Conservation (phyloP, 2,113 vertebrate genomes). For the Ardeotis arabs region DNA sequence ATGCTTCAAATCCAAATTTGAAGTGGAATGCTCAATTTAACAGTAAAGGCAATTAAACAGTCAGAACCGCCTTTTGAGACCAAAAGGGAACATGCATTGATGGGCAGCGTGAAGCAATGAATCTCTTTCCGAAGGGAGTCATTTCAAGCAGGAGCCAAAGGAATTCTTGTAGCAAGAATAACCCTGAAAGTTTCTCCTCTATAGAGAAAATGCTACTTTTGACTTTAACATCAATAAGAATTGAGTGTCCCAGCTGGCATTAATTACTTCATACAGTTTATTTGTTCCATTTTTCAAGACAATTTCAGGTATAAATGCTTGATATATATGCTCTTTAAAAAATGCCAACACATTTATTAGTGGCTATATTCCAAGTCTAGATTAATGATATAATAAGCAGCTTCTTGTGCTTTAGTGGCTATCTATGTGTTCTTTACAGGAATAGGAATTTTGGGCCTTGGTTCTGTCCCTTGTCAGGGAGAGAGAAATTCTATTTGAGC, state of each 20-base stretch:
- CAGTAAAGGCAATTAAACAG: background rate
- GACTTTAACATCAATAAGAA: background rate
- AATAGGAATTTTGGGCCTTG: background rate
- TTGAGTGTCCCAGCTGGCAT: background rate
- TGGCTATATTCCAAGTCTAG: background rate
- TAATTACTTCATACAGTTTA: background rate
- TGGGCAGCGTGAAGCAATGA: background rate
- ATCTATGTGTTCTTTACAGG: background rate
- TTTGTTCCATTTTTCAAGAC: background rate
- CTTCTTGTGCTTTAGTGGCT: background rate
- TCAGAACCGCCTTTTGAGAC: background rate
- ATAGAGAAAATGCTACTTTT: background rate
- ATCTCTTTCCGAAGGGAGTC: background rate
- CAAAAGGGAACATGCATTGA: background rate
- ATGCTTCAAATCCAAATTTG: background rate
- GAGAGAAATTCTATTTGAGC: background rate
- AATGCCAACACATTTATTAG: background rate
- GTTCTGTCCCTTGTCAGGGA: background rate
- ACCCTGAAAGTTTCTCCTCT: background rate
- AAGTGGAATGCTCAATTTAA: background rate
- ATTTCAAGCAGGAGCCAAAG: background rate
- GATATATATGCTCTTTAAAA: background rate
- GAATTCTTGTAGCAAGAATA: background rate
- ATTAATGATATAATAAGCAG: background rate
- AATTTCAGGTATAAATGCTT: background rate